Evolutionary conservation across 2,113 vertebrate species (phyloP), one percentile per base, ranked within the genome.

Genomic region (Rhinolophus sinicus): DNA sequence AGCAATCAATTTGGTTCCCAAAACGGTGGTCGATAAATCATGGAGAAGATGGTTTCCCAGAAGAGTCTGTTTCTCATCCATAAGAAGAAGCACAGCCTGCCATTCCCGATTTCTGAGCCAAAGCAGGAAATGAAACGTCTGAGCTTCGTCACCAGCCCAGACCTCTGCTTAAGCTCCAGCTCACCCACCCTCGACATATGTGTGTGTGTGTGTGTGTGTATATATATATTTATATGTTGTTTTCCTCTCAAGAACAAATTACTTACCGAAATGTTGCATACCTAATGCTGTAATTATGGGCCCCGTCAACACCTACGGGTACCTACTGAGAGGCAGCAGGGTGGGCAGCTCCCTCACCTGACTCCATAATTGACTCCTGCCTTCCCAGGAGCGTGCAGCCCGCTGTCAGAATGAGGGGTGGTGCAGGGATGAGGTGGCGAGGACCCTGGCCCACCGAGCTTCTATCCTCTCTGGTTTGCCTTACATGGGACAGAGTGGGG

Each of bases 1-100:
- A 58, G 83, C 62, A 62, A 83, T 80, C 67, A 72, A 88, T 87
- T 69, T 54, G 30, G n/a, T 52, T 85, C 80, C 60, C 72, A 54
- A 38, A 64, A 60, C 0, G 3, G 15, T 26, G 21, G 82, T 88
- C 82, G 35, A 64, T 91, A 91, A 91, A n/a, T 70, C 82, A 35
- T 5, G 6, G 58, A 38, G 90, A 86, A 54, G 30, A 19, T 3
- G 60, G 56, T 62, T 95, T 94, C 86, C 65, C 47, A 30, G 91
- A 78, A 93, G 58, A 40, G 30, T 3, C 26, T 60, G 77, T 40
- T 38, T 44, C 85, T 76, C 15, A 26, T 52, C 56, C 28, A 7
- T 3, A 26, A 87, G 56, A 40, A 35, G 22, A 8, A 19, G 44
- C 4, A 16, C 35, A 24, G 52, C 19, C 47, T 10, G 47, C 47